Evolutionary conservation across 1,140 invertebrate genomes (phyloP), one percentile per base, ranked within the genome.

Genomic region (Anastatus disparis): DNA sequence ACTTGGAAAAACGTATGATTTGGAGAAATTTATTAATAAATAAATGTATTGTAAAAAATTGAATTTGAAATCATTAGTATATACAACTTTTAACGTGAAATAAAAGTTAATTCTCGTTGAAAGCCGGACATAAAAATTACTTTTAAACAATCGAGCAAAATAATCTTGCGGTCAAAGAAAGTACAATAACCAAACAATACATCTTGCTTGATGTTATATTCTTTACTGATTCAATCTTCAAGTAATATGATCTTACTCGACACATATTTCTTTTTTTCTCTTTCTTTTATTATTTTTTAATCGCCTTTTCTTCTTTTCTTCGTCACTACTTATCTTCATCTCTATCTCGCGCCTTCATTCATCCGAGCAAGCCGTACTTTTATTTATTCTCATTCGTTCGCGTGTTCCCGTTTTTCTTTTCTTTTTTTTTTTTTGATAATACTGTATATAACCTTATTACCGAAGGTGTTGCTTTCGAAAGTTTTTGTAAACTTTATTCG

Each of bases 241-340:
- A n/a, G 66, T 69, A 69, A 69, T 22, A 42, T 24, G 56, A 69
- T 69, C 56, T 26, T 22, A 22, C 46, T 53, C 66, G 66, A 69
- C 55, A 68, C 65, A 59, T 67, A 56, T 68, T 68, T 68, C 15
- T n/a, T n/a, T n/a, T n/a, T n/a, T n/a, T n/a, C n/a, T n/a, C n/a
- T n/a, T n/a, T n/a, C n/a, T n/a, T n/a, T n/a, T n/a, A n/a, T n/a
- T n/a, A n/a, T n/a, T n/a, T n/a, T n/a, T n/a, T n/a, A 8, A 29
- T n/a, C 26, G 20, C 29, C 50, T 10, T 35, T 35, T 20, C 22
- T 35, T 7, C 38, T 65, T 66, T 53, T n/a, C n/a, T n/a, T 53
- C 46, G 46, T 56, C 35, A 22, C 12, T 38, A 10, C 9, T 52
- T 67, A 67, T 67, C 65, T 40, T n/a, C 17, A 13, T 26, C 42